Percentiles rank a stretch among this genome's conserved stretches.
These are phyloP conservation scores for Drosophila meridiana DNA, from an alignment of 2,888 invertebrate species.

Conservation along the genomic window DNA sequence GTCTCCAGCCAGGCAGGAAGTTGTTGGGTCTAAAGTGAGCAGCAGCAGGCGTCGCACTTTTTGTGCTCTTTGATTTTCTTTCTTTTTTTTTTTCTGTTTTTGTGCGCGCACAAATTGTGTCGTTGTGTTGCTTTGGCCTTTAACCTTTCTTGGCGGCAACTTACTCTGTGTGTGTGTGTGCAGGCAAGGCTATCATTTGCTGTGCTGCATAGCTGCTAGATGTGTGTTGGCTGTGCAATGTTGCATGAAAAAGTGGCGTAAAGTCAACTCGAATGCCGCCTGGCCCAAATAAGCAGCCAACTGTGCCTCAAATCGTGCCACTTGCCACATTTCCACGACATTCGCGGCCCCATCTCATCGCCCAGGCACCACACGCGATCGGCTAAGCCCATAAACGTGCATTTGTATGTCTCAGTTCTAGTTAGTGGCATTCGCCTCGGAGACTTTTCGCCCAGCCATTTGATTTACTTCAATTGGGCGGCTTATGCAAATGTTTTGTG, in stretches of 20 bases:
- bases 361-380: constrained; percentile 69
- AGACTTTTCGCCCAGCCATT: constrained; percentile 38
- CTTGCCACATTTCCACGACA: constrained; percentile 73
- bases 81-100: neutral
- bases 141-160: constrained; percentile 64
- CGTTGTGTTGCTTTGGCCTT: constrained; percentile 70
- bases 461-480: constrained; percentile 69
- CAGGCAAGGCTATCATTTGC: constrained; percentile 65
- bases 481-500: constrained; percentile 67
- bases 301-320: constrained; percentile 66
- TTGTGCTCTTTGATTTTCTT: constrained; percentile 6
- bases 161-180: constrained; percentile 18
- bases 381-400: constrained; percentile 40
- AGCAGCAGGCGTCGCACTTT: constrained; percentile 39
- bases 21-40: constrained; percentile 68
- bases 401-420: constrained; percentile 32
- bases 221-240: constrained; percentile 67
- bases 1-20: constrained; percentile 47
- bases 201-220: constrained; percentile 62
- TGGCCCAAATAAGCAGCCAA: constrained; percentile 69
- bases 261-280: constrained; percentile 51
- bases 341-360: constrained; percentile 34
- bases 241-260: constrained; percentile 79
- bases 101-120: constrained; percentile 62
- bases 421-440: constrained; percentile 21